phyloP scores from a whole-genome alignment of 1,140 invertebrate species.

The Eupristina koningsbergeri region DNA sequence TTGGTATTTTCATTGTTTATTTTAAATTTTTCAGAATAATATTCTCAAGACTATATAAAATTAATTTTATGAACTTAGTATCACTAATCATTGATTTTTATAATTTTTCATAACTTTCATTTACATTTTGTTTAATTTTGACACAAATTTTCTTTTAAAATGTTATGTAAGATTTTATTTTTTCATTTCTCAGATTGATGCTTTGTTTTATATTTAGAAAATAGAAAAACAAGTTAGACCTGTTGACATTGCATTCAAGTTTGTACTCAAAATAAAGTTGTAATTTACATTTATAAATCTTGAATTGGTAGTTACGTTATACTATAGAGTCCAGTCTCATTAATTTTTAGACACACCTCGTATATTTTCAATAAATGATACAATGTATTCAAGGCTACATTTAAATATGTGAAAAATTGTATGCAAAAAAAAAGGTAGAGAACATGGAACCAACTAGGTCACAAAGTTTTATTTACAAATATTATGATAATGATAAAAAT shows the following conservation, averaged over 20 bases:
- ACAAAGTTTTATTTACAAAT: no score
- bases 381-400: not conserved
- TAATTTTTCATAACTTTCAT: not conserved
- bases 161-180: not conserved
- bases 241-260: not conserved
- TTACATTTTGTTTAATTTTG: not conserved
- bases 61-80: not conserved
- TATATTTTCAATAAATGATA: not conserved
- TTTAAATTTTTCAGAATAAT: not conserved
- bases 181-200: not conserved
- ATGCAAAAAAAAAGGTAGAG: no score
- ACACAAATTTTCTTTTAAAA: not conserved
- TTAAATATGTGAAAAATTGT: no score
- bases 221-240: not conserved
- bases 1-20: not conserved
- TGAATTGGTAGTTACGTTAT: no score
- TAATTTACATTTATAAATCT: no score
- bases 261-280: not conserved
- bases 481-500: no score
- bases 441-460: not conserved
- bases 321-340: not conserved
- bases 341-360: slow-evolving; percentile 12
- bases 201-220: not conserved
- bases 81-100: not conserved
- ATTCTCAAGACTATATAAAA: not conserved